Evolutionary conservation across 2,888 invertebrate species (phyloP).

Genomic region (Drosophila glabriapex): DNA sequence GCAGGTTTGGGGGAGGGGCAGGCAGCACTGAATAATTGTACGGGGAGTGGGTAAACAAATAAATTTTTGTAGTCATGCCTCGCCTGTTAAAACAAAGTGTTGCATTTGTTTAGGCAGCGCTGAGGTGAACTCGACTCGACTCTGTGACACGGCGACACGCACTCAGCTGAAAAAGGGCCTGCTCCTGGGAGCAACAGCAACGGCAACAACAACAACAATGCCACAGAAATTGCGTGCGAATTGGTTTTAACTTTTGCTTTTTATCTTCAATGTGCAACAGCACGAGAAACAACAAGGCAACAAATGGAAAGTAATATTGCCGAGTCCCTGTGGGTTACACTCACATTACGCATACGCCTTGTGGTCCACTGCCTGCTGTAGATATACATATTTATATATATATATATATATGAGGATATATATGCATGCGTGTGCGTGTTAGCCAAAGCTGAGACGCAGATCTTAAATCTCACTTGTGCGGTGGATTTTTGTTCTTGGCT

Average conservation of each 20-base stretch:
- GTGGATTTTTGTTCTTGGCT: slow-evolving; percentile 14
- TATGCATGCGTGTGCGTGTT: slow-evolving; percentile 30
- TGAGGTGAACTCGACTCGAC: slow-evolving; percentile 17
- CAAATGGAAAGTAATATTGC: slow-evolving; percentile 41
- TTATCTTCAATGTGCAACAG: slow-evolving; percentile 75
- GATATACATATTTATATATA: slow-evolving; percentile 2
- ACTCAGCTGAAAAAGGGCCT: slow-evolving; percentile 33
- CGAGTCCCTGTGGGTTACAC: slow-evolving; percentile 59
- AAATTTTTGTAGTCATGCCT: slow-evolving; percentile 68
- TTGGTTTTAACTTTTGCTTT: slow-evolving; percentile 81
- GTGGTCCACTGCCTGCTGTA: slow-evolving; percentile 30
- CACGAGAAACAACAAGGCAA: slow-evolving; percentile 53
- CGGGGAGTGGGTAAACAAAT: slow-evolving; percentile 52
- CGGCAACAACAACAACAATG: slow-evolving; percentile 52
- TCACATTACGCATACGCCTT: slow-evolving; percentile 76
- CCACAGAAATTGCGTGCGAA: slow-evolving; percentile 79
- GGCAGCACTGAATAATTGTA: slow-evolving; percentile 19
- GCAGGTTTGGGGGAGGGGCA: not conserved
- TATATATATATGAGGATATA: not conserved
- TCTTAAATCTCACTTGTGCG: slow-evolving; percentile 60
- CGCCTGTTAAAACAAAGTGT: slow-evolving; percentile 67
- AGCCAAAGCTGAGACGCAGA: slow-evolving; percentile 25
- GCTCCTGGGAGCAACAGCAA: slow-evolving; percentile 33
- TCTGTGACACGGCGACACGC: slow-evolving; percentile 45
- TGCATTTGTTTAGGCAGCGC: slow-evolving; percentile 77